Evolutionary conservation across 2,888 invertebrate genomes (phyloP).

Genomic region (Achlya flavicornis): DNA sequence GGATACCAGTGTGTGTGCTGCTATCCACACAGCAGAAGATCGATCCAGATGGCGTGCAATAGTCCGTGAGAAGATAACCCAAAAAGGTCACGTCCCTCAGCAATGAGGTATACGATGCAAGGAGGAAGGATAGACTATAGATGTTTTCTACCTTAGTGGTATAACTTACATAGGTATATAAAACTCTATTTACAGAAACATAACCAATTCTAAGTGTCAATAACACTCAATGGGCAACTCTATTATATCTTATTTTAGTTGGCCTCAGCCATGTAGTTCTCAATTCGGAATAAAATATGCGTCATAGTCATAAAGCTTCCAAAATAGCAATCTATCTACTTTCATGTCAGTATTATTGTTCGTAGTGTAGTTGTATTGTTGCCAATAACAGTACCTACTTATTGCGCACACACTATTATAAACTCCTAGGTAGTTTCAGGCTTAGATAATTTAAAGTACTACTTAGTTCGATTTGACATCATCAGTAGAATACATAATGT

Average conservation of each 20-base stretch:
- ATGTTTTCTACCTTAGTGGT: too few species aligned
- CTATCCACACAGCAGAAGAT: too few species aligned
- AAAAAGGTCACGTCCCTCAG: too few species aligned
- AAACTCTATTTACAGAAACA: too few species aligned
- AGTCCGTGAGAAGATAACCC: too few species aligned
- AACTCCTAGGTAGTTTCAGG: neutral
- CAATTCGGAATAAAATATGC: neutral
- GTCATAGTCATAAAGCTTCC: constrained; percentile 4
- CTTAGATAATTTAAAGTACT: neutral
- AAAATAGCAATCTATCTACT: neutral
- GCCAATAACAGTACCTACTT: neutral
- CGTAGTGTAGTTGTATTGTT: neutral
- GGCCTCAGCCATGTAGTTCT: neutral
- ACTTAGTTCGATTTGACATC: neutral
- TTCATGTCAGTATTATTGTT: neutral
- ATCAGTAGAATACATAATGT: neutral
- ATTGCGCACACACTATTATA: neutral
- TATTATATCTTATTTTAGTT: neutral
- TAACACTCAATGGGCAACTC: too few species aligned
- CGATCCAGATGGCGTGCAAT: too few species aligned
- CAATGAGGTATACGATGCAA: too few species aligned
- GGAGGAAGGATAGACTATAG: too few species aligned
- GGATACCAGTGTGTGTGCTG: too few species aligned
- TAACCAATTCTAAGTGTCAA: too few species aligned
- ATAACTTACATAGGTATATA: too few species aligned